A percentile compares a stretch with the other conserved stretches of the same genome.
Conservation (phyloP, 2,888 invertebrate genomes). For the Bembecia ichneumoniformis region DNA sequence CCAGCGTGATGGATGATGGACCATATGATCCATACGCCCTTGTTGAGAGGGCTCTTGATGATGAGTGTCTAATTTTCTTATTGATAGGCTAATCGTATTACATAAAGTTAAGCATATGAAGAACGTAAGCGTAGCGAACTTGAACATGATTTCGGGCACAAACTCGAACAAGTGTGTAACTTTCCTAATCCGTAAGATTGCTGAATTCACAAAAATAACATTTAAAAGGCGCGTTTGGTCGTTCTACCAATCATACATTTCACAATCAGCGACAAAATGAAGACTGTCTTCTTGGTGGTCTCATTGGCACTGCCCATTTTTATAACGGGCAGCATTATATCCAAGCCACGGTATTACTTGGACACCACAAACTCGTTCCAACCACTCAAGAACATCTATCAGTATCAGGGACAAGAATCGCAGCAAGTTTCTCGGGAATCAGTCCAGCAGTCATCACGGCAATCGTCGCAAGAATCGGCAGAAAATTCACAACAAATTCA, state of each 20-base stretch:
- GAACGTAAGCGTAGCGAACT: too few species aligned
- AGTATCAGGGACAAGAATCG: not conserved
- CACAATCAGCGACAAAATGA: conserved; percentile 35
- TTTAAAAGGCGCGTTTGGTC: not conserved
- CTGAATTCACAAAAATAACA: not conserved
- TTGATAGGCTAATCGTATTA: too few species aligned
- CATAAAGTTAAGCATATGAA: too few species aligned
- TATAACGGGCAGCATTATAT: conserved; percentile 42
- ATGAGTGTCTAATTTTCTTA: too few species aligned
- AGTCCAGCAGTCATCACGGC: not conserved
- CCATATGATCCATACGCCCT: too few species aligned
- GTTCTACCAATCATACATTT: not conserved
- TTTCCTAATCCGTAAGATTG: too few species aligned
- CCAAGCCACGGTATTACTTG: conserved; percentile 20
- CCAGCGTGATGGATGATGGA: too few species aligned
- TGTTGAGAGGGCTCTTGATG: too few species aligned
- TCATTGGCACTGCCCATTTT: conserved; percentile 45
- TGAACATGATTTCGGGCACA: too few species aligned
- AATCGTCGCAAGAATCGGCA: too few species aligned
- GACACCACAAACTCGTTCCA: conserved; percentile 24
- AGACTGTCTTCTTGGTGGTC: conserved; percentile 43
- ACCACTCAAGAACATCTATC: conserved; percentile 17
- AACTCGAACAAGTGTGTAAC: too few species aligned
- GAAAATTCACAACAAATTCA: too few species aligned
- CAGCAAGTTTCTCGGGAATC: not conserved